Conservation (phyloP, 2,888 invertebrate genomes). For the Agrochola lychnidis region DNA sequence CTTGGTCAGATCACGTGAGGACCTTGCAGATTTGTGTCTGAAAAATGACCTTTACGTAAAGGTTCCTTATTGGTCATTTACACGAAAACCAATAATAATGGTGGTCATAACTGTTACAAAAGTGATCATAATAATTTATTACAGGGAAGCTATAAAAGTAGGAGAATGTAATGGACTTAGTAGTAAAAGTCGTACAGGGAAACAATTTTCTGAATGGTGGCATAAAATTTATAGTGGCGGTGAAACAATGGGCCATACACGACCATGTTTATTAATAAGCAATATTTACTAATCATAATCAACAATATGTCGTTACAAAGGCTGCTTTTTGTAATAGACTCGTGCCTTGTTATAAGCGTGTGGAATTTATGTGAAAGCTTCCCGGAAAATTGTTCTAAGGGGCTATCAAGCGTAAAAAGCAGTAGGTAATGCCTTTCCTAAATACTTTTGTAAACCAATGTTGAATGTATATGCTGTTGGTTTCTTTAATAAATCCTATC, state of each 20-base stretch:
- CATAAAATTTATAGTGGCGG: slow-evolving; percentile 45
- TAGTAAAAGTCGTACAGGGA: slow-evolving; percentile 46
- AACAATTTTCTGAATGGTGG: slow-evolving; percentile 50
- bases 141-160: slow-evolving; percentile 52
- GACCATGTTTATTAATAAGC: slow-evolving; percentile 53
- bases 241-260: slow-evolving; percentile 48
- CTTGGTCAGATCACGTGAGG: too few relatives aligned
- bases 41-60: neutral
- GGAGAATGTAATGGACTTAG: slow-evolving; percentile 38
- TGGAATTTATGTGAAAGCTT: slow-evolving; percentile 9
- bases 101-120: slow-evolving; percentile 27
- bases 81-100: slow-evolving; percentile 11
- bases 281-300: slow-evolving; percentile 52
- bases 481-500: too few relatives aligned
- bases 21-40: too few relatives aligned
- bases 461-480: too few relatives aligned
- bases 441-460: too few relatives aligned
- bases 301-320: slow-evolving; percentile 45
- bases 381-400: neutral
- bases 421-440: too few relatives aligned
- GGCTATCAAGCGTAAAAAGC: neutral
- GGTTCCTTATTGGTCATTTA: neutral
- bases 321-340: slow-evolving; percentile 33
- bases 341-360: neutral
- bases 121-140: slow-evolving; percentile 40